These are phyloP conservation scores for Sturnus vulgaris DNA, from an alignment of 2,113 vertebrate genomes.

Conservation along the genomic window DNA sequence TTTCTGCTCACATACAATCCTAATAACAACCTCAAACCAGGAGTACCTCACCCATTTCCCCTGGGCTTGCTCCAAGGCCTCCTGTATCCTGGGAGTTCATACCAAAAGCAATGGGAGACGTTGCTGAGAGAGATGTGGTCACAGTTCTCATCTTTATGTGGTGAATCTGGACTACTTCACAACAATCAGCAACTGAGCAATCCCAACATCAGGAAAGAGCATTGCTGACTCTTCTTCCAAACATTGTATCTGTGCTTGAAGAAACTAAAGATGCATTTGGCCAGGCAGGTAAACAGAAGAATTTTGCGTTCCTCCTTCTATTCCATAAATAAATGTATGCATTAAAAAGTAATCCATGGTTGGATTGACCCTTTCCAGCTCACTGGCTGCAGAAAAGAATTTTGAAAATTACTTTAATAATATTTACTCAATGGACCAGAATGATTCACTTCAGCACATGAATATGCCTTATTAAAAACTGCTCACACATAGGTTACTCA, in stretches of 20 bases:
- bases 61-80: not conserved
- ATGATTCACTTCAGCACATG: conserved; percentile 44
- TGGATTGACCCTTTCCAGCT: conserved; percentile 64
- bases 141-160: not conserved
- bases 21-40: not conserved
- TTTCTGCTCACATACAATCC: not conserved
- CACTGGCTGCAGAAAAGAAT: conserved; percentile 61
- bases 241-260: not conserved
- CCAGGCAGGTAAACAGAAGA: not conserved
- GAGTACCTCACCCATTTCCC: not conserved
- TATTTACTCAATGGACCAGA: conserved; percentile 70
- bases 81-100: not conserved
- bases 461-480: conserved; percentile 60
- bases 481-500: conserved; percentile 47
- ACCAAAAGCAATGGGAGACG: not conserved
- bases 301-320: conserved; percentile 1
- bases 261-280: not conserved
- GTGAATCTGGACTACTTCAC: not conserved
- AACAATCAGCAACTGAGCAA: not conserved
- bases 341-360: conserved; percentile 56
- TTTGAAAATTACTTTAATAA: conserved; percentile 71
- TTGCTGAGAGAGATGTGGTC: not conserved
- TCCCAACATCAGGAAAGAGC: not conserved
- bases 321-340: conserved; percentile 57
- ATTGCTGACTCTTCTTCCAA: not conserved